phyloP scores from a whole-genome alignment of 2,888 invertebrate genomes.

The Druceiella hillmani region DNA sequence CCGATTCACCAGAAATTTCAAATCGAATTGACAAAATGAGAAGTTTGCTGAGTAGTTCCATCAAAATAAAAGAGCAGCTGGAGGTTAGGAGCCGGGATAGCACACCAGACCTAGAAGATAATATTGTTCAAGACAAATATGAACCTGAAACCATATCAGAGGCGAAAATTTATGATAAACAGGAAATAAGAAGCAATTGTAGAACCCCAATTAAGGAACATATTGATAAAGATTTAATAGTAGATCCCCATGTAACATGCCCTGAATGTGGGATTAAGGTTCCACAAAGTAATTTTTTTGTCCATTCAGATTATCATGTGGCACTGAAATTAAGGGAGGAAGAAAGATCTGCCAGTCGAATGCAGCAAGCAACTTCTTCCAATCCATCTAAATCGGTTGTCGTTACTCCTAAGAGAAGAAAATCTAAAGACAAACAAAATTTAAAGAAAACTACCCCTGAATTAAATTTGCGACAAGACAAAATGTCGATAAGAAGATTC shows the following conservation, averaged over 20 bases:
- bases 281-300: conserved; percentile 49
- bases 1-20: conserved; percentile 36
- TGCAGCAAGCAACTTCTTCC: no score
- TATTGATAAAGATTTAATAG: no score
- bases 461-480: conserved; percentile 23
- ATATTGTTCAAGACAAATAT: no score
- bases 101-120: no score
- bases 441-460: conserved; percentile 15
- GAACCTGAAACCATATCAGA: no score
- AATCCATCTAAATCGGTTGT: no score
- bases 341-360: no score
- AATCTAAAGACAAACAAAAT: conserved; percentile 22
- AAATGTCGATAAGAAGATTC: conserved; percentile 37
- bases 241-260: no score
- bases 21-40: conserved; percentile 36
- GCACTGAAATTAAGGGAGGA: conserved; percentile 62
- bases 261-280: conserved; percentile 60
- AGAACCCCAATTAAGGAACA: no score
- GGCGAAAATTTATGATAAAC: no score
- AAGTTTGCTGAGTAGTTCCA: conserved; percentile 29
- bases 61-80: conserved; percentile 15
- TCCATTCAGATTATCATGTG: conserved; percentile 71
- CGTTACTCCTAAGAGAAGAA: conserved; percentile 22
- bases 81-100: conserved; percentile 1
- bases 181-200: no score